phyloP scores from a whole-genome alignment of 2,113 vertebrate genomes.

The Phoxinus phoxinus region DNA sequence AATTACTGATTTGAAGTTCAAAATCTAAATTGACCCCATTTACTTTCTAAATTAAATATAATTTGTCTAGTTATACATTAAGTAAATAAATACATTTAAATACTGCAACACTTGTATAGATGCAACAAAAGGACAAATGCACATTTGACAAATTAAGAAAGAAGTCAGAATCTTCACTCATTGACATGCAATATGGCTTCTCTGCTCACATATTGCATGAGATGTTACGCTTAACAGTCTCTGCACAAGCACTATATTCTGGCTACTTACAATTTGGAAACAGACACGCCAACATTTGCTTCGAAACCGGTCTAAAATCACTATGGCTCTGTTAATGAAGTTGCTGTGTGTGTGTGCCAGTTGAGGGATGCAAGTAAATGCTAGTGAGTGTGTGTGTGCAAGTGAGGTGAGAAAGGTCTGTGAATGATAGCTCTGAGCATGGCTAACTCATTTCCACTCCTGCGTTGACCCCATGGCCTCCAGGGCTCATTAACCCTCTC shows the following conservation, averaged over 20 bases:
- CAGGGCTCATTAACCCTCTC: slow-evolving; percentile 66
- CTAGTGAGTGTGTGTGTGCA: slow-evolving; percentile 27
- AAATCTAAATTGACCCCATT: neutral
- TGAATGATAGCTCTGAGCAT: slow-evolving; percentile 66
- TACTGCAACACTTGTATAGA: too few relatives aligned
- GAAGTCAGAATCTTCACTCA: too few relatives aligned
- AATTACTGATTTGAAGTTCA: neutral
- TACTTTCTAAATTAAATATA: neutral
- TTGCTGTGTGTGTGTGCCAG: slow-evolving; percentile 23
- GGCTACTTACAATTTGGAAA: too few relatives aligned
- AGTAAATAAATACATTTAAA: too few relatives aligned
- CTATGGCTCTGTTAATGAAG: slow-evolving; percentile 16
- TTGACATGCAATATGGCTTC: too few relatives aligned
- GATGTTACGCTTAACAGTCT: too few relatives aligned
- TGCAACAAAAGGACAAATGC: too few relatives aligned
- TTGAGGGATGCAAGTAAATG: slow-evolving; percentile 31
- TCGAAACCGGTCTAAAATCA: neutral
- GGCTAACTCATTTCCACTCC: slow-evolving; percentile 76
- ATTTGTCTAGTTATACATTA: neutral
- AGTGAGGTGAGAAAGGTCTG: slow-evolving; percentile 39
- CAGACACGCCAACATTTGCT: neutral
- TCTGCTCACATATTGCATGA: too few relatives aligned
- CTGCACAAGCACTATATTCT: too few relatives aligned
- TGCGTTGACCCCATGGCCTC: slow-evolving; percentile 72
- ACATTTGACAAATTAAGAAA: too few relatives aligned